Conservation (phyloP, 2,113 vertebrate species). For the Cranoglanis bouderius region DNA sequence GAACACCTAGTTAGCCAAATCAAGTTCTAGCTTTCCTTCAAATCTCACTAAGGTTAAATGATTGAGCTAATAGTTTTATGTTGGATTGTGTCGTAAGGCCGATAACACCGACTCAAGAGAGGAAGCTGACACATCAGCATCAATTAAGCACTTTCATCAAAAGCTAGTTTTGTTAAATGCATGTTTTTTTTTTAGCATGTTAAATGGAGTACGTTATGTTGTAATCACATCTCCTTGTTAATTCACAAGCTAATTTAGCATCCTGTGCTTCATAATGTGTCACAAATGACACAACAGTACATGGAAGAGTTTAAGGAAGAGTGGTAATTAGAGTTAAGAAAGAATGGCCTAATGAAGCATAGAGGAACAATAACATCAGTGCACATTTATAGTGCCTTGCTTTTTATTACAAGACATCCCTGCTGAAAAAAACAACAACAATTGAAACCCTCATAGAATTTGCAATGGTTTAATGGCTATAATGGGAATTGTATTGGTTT, state of each 20-base stretch:
- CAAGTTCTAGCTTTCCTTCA: neutral
- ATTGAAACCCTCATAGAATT: no score
- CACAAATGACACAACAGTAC: neutral
- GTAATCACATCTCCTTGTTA: neutral
- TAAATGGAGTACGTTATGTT: neutral
- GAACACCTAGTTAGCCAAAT: neutral
- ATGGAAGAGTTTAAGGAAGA: neutral
- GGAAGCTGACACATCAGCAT: neutral
- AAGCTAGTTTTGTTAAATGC: neutral
- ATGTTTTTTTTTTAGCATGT: neutral
- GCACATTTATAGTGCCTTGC: neutral
- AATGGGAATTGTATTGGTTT: no score
- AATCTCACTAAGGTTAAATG: neutral
- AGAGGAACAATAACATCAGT: neutral
- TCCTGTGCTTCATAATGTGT: neutral
- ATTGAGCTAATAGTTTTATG: neutral
- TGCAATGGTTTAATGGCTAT: no score
- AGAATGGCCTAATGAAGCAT: neutral
- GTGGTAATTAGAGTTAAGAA: neutral
- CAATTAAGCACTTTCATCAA: neutral
- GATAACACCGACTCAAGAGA: neutral
- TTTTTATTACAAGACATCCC: neutral
- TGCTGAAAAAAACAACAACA: no score
- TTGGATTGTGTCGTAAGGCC: neutral
- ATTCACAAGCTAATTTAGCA: neutral